Evolutionary conservation across 2,797 vertebrate species (phyloP), one percentile per base, ranked within the genome.

Genomic region (Peromyscus aztecus): DNA sequence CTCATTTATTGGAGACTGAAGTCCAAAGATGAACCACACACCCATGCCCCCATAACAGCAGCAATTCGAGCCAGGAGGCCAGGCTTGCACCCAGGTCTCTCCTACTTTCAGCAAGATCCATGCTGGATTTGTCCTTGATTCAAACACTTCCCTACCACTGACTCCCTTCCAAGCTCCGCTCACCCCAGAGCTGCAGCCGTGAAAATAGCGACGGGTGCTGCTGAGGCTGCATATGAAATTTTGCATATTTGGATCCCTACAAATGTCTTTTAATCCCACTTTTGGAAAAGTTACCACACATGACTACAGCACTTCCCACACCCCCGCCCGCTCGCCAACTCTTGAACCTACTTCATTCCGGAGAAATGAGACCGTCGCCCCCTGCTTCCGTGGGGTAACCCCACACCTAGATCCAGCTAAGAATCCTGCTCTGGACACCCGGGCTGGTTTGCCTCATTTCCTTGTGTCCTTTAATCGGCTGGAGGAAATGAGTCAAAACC

Each of bases 401-500:
- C 89, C 0, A 7, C 19, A 6, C 84, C n/a, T 57, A 10, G 63
- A 52, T 37, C 83, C 89, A 59, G 91, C 91, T 81, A 95, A 97
- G 87, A 96, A 96, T 91, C 87, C 75, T 40, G 73, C 97, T 96
- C 92, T 97, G 97, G 97, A 95, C 97, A 97, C 97, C 78, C 76
- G 2, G 73, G 81, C 61, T 91, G 69, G 61, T 31, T 80, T 31
- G 94, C 86, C 97, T 98, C 98, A 98, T 98, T 99, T 99, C 98
- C 98, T 98, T 78, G 3, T 94, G 96, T 97, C 98, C 97, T 97
- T 97, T 98, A 96, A 98, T 98, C 97, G 98, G 97, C 97, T 98
- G 98, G 96, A 99, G 98, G 99, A 99, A 98, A 98, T 99, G 99
- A 99, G 98, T 99, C 98, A 98, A 98, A 98, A 98, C 98, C 98